Evolutionary conservation across 2,888 invertebrate genomes (phyloP), one percentile per base, ranked within the genome.

Genomic region (Cabera pusaria): DNA sequence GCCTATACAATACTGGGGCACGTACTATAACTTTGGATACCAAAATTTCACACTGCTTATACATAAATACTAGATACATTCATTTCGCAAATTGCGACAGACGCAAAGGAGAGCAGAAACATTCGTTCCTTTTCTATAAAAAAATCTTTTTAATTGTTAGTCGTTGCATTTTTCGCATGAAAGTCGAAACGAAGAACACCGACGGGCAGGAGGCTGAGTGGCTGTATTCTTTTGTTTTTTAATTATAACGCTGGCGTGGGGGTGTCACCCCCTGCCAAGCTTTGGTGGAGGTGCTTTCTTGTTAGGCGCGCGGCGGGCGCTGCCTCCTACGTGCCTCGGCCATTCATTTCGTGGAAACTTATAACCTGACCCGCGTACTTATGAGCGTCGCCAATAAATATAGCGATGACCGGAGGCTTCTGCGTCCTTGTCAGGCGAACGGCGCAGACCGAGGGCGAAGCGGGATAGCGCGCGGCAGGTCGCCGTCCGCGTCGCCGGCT

Each of bases 311-410:
- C 60, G 66, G 43, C 69, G 73, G 77, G 78, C 65, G 73, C 76
- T 81, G 75, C 85, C 83, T 80, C 80, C 85, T 84, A 83, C 86
- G 83, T 83, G 83, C 82, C 76, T 78, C 80, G 80, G 78, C 82
- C 87, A 81, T 87, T 87, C 85, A 86, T 87, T 88, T 86, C 74
- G 82, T 73, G 68, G 82, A 84, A 84, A 88, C 86, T 87, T 88
- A 88, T 88, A 88, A 88, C 87, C 86, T 88, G 88, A 86, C 85
- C 78, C 78, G 85, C 86, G 87, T 87, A 86, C 87, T 87, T 86
- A 88, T 87, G 87, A 88, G 86, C 84, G 87, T 88, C 88, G 83
- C 85, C 86, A 85, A 88, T 87, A 87, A 88, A 87, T 87, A 87
- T 84, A 85, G 85, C 84, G 78, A 86, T 87, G 88, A 86, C 86